phyloP scores from a whole-genome alignment of 1,140 invertebrate genomes.

The Drosophila nebulosa region DNA sequence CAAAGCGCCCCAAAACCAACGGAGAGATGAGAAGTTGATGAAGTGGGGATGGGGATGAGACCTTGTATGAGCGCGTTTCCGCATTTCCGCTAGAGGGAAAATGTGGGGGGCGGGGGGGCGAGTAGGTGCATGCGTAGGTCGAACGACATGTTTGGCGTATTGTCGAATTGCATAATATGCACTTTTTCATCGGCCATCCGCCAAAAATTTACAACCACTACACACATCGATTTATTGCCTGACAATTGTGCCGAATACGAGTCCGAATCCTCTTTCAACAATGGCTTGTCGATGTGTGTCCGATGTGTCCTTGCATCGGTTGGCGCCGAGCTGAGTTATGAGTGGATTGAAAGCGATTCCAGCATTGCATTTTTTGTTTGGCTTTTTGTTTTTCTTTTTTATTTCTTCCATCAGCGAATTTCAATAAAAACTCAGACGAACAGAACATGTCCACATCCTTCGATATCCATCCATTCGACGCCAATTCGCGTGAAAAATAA shows the following conservation, averaged over 20 bases:
- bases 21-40: conserved; percentile 64
- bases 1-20: conserved; percentile 52
- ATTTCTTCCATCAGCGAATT: conserved; percentile 72
- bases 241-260: conserved; percentile 76
- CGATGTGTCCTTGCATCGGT: conserved; percentile 71
- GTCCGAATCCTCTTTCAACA: conserved; percentile 44
- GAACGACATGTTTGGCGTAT: conserved; percentile 75
- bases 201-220: conserved; percentile 79
- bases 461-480: conserved; percentile 48
- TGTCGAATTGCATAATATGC: conserved; percentile 80
- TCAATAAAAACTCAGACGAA: conserved; percentile 63
- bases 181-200: conserved; percentile 78
- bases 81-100: conserved; percentile 51
- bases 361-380: conserved; percentile 24
- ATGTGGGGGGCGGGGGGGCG: conserved; percentile 11
- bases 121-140: conserved; percentile 42
- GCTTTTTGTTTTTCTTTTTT: conserved; percentile 7
- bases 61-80: conserved; percentile 69
- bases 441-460: conserved; percentile 39
- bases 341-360: conserved; percentile 66
- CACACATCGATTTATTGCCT: conserved; percentile 81
- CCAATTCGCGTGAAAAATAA: conserved; percentile 75
- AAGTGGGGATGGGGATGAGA: no score
- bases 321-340: conserved; percentile 61
- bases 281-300: conserved; percentile 43